Evolutionary conservation across 1,140 invertebrate genomes (phyloP).

Genomic region (Octopus sinensis): DNA sequence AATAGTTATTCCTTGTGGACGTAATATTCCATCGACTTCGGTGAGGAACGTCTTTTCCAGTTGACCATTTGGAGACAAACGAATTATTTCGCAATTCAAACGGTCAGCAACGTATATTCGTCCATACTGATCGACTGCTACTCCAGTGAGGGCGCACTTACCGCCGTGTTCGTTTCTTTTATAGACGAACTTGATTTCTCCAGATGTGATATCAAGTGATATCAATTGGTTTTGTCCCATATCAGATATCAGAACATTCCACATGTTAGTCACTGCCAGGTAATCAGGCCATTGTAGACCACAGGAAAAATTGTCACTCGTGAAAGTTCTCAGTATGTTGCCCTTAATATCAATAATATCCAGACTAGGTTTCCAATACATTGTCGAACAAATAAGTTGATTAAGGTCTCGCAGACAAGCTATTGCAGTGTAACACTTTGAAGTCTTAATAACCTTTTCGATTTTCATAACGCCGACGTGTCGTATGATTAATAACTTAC

Average conservation of each 20-base stretch:
- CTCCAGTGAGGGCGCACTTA: background rate
- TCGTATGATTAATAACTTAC: background rate
- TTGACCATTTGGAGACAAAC: background rate
- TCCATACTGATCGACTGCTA: background rate
- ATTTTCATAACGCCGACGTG: background rate
- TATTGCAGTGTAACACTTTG: background rate
- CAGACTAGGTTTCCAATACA: background rate
- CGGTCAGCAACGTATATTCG: background rate
- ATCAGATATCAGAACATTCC: background rate
- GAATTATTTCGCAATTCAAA: conserved; percentile 9
- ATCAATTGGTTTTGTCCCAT: background rate
- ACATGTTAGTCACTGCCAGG: background rate
- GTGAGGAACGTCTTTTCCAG: background rate
- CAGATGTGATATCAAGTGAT: background rate
- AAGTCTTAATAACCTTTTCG: background rate
- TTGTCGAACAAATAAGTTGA: background rate
- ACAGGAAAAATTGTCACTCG: background rate
- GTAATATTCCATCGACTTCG: background rate
- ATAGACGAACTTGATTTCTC: background rate
- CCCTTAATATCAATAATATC: background rate
- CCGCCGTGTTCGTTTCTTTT: background rate
- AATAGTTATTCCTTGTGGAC: background rate
- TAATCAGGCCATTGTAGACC: background rate
- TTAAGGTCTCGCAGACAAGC: background rate
- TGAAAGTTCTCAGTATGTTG: background rate